These are phyloP conservation scores for Cyanocitta stelleri DNA, from an alignment of 2,113 vertebrate species.

Conservation along the genomic window DNA sequence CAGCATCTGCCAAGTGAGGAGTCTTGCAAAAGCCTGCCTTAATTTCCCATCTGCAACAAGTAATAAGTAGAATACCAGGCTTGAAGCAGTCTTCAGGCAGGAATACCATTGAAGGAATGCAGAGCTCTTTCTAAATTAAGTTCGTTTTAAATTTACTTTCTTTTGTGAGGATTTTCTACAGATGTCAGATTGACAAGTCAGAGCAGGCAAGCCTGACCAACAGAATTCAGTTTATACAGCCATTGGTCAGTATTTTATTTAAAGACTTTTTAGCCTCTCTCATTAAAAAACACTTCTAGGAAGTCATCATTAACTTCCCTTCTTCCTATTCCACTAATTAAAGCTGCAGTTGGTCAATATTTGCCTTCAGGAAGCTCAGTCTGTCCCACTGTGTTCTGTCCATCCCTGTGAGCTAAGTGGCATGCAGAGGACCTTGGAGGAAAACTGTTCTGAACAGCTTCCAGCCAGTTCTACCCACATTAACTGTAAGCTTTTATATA, in stretches of 20 bases:
- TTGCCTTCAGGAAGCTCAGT: conserved; percentile 13
- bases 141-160: neutral
- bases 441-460: neutral
- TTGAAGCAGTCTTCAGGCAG: conserved; percentile 18
- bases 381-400: neutral
- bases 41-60: conserved; percentile 51
- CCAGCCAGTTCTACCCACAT: neutral
- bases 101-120: conserved; percentile 18
- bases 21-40: conserved; percentile 24
- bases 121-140: conserved; percentile 19
- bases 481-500: neutral
- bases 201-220: neutral
- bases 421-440: neutral
- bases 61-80: conserved; percentile 42
- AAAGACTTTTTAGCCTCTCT: neutral
- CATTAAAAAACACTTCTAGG: neutral
- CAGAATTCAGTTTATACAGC: neutral
- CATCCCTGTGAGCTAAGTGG: neutral
- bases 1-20: conserved; percentile 23
- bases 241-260: neutral
- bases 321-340: neutral
- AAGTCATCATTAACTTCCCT: neutral
- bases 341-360: conserved; percentile 20
- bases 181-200: neutral
- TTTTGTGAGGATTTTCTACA: conserved; percentile 5